These are phyloP conservation scores for Pseudopleuronectes americanus DNA, from an alignment of 2,797 vertebrate species.

Conservation along the genomic window DNA sequence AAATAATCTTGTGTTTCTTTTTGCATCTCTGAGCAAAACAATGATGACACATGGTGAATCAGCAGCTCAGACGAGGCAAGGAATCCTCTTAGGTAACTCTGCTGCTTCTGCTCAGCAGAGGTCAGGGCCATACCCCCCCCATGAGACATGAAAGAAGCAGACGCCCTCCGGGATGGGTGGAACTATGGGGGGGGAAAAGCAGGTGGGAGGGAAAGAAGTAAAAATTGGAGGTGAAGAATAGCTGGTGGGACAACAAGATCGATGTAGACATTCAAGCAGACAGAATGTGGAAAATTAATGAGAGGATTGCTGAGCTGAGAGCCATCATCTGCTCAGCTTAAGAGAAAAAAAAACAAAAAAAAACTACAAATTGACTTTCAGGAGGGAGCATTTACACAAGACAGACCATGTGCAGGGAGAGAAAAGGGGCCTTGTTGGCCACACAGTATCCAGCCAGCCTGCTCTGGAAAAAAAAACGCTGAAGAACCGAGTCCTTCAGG, in stretches of 20 bases:
- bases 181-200: constrained; percentile 37
- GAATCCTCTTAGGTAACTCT: constrained; percentile 77
- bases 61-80: constrained; percentile 72
- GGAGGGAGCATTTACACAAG: constrained; percentile 33
- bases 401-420: constrained; percentile 26
- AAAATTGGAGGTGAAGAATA: constrained; percentile 43
- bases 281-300: constrained; percentile 41
- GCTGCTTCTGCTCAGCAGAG: constrained; percentile 51
- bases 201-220: constrained; percentile 37
- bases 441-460: constrained; percentile 55
- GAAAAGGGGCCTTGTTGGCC: constrained; percentile 57
- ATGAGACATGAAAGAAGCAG: constrained; percentile 54
- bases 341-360: constrained; percentile 4
- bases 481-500: constrained; percentile 74
- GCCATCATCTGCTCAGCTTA: constrained; percentile 20
- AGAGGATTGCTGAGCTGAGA: constrained; percentile 10
- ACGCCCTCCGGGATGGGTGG: constrained; percentile 60
- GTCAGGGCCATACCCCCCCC: constrained; percentile 43
- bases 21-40: constrained; percentile 56
- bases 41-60: constrained; percentile 74
- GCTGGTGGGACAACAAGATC: constrained; percentile 42
- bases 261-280: constrained; percentile 16
- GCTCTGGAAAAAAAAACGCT: constrained; percentile 41
- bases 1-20: constrained; percentile 30
- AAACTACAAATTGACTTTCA: constrained; percentile 16